phyloP scores from a whole-genome alignment of 2,797 vertebrate genomes.

The Labroides dimidiatus region DNA sequence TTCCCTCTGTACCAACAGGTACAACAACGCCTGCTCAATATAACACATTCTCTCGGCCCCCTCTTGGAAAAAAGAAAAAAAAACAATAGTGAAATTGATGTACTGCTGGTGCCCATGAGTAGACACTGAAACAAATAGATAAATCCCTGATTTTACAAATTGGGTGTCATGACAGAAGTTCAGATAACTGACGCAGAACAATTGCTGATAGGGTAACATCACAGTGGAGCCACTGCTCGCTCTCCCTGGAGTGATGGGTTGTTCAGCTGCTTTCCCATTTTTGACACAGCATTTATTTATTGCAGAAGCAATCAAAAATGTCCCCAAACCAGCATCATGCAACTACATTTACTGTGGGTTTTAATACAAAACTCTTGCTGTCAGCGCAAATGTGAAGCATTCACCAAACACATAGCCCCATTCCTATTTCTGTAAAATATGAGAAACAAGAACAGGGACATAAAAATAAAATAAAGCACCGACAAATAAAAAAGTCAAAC shows the following conservation, averaged over 20 bases:
- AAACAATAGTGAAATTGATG: conserved; percentile 9
- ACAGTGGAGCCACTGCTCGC: conserved; percentile 1
- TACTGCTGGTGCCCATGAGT: conserved; percentile 8
- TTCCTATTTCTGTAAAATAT: neutral
- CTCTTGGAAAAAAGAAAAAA: too few species aligned
- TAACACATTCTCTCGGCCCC: neutral
- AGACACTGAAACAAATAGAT: conserved; percentile 4
- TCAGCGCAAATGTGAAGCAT: neutral
- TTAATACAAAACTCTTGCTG: neutral
- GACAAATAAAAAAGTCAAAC: neutral
- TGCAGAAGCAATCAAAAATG: conserved; percentile 1
- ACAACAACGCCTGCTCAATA: conserved; percentile 3
- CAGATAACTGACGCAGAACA: conserved; percentile 8
- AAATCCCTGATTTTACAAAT: conserved; percentile 1
- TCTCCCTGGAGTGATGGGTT: neutral
- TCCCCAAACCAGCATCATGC: conserved; percentile 1
- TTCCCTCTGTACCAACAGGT: conserved; percentile 27
- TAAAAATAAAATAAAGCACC: neutral
- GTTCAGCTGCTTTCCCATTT: conserved; percentile 4
- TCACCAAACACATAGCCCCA: neutral
- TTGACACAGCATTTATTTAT: conserved; percentile 17
- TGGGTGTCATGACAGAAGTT: neutral
- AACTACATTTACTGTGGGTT: neutral
- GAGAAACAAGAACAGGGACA: neutral
- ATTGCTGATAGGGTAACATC: conserved; percentile 7